These are phyloP conservation scores for Saimiri boliviensis DNA, from an alignment of 2,113 vertebrate species.

Conservation along the genomic window DNA sequence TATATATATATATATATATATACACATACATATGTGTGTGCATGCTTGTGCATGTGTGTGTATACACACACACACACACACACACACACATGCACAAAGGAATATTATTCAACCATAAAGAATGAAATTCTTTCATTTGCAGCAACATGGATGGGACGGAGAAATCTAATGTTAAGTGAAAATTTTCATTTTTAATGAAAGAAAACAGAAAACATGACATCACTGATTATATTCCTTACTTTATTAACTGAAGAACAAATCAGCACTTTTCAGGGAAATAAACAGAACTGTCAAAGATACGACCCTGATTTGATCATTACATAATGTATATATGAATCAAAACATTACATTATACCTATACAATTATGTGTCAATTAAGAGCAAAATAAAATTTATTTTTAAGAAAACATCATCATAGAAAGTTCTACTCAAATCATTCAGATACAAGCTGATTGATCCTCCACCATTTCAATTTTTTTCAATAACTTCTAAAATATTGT, in stretches of 20 bases:
- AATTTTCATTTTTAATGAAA: not conserved
- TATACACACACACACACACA: too few relatives aligned
- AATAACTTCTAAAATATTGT: not conserved
- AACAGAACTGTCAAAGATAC: not conserved
- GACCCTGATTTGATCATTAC: not conserved
- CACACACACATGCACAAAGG: too few relatives aligned
- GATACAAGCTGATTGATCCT: not conserved
- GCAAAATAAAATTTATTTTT: not conserved
- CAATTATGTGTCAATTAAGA: not conserved
- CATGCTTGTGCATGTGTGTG: too few relatives aligned
- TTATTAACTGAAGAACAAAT: not conserved
- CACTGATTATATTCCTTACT: not conserved
- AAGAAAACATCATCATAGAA: not conserved
- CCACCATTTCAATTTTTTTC: not conserved
- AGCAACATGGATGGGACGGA: too few relatives aligned
- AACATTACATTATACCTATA: not conserved
- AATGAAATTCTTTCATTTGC: too few relatives aligned
- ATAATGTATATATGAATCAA: not conserved
- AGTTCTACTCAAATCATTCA: not conserved
- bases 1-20: too few relatives aligned
- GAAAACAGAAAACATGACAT: not conserved
- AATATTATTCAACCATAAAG: too few relatives aligned
- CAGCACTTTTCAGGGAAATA: not conserved
- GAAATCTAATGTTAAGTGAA: not conserved
- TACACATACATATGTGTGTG: too few relatives aligned